Evolutionary conservation across 2,888 invertebrate genomes (phyloP), one percentile per base, ranked within the genome.

Genomic region (Diarsia rubi): DNA sequence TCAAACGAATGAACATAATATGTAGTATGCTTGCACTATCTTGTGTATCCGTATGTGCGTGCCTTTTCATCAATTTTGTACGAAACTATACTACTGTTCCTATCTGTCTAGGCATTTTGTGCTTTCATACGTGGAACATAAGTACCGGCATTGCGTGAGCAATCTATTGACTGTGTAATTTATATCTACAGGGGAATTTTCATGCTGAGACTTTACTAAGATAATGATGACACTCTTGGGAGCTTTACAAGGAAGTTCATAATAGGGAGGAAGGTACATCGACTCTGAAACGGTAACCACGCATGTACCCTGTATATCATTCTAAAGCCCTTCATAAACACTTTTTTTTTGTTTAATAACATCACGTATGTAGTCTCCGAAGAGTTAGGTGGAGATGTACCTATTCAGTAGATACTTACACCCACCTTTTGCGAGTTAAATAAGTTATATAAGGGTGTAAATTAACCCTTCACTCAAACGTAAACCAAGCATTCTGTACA

Each of bases 141-240:
- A 85, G 83, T 82, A 82, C 79, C 88, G 59, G 78, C 78, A 82
- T 87, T 78, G 87, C 88, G 89, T 88, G 90, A 88, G 86, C 87
- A 88, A 89, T 90, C 88, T 86, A 88, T 88, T 87, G 87, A 85
- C 84, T 83, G 78, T 82, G 85, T 86, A 88, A 89, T 90, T 89
- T 89, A 89, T 89, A 75, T 73, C 70, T 77, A 63, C 54, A 24
- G 63, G 75, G 78, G 78, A 81, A 67, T 74, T 75, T 76, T 84
- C 82, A 66, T 72, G 74, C 82, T 71, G 74, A 78, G 73, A 76
- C 62, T 75, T 81, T 84, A 84, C 81, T 86, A 79, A 84, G 74
- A 75, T 75, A 85, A 81, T 73, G 69, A 79, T 79, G 66, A 77
- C 81, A 73, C 76, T 77, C 76, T 74, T 64, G 47, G 68, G 57